Conservation (phyloP, 2,888 invertebrate species). For the Candidula unifasciata region DNA sequence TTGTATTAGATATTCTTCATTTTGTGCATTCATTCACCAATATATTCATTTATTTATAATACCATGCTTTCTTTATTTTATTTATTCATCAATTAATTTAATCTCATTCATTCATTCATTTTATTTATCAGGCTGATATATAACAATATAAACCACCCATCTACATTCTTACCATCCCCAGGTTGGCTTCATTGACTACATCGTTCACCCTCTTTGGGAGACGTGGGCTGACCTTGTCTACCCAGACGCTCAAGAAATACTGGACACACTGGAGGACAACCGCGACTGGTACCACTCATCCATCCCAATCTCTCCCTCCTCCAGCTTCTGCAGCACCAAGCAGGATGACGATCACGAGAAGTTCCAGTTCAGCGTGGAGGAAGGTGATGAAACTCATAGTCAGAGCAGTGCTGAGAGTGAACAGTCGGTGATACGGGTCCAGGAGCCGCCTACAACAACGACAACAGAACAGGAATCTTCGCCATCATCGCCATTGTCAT, state of each 20-base stretch:
- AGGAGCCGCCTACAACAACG: conserved; percentile 28
- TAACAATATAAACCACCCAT: not conserved
- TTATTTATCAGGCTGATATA: no score
- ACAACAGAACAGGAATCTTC: conserved; percentile 10
- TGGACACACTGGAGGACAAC: conserved; percentile 98
- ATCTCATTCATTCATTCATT: not conserved
- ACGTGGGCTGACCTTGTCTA: conserved; percentile 99
- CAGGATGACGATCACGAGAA: conserved; percentile 49
- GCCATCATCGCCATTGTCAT: not conserved
- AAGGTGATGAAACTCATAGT: conserved; percentile 59
- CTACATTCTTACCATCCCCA: conserved; percentile 71
- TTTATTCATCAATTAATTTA: no score
- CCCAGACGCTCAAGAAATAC: conserved; percentile 98
- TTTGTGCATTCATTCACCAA: no score
- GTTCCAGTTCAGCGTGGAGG: conserved; percentile 71
- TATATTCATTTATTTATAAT: no score
- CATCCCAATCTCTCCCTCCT: conserved; percentile 92
- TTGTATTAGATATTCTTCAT: no score
- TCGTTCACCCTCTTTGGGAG: conserved; percentile 99
- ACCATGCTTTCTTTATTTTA: no score
- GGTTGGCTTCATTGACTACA: conserved; percentile 99
- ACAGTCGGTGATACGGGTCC: conserved; percentile 45
- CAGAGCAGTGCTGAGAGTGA: conserved; percentile 53
- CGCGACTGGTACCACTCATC: conserved; percentile 95
- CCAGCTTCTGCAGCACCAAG: conserved; percentile 68